Evolutionary conservation across 2,797 vertebrate genomes (phyloP).

Genomic region (Galago senegalensis): DNA sequence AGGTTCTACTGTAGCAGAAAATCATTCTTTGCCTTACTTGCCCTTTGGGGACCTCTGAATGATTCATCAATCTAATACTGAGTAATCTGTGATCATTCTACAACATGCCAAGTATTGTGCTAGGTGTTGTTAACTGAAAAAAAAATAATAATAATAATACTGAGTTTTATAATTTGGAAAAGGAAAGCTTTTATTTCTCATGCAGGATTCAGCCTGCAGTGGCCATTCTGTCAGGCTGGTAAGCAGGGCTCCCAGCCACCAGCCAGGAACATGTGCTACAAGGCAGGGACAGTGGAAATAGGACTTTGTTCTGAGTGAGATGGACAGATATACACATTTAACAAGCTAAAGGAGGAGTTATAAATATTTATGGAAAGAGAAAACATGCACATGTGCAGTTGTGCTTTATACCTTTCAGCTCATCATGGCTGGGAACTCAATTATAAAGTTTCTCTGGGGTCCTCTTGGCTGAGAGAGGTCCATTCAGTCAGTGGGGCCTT

Average conservation of each 20-base stretch:
- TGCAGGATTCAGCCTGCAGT: neutral
- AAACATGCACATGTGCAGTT: neutral
- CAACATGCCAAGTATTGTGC: neutral
- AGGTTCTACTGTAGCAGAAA: neutral
- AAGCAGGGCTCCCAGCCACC: neutral
- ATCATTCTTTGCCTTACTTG: neutral
- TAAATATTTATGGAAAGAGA: neutral
- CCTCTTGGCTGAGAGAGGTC: neutral
- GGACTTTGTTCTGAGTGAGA: neutral
- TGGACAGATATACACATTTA: neutral
- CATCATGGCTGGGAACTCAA: neutral
- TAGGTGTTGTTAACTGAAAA: neutral
- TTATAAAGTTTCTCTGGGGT: neutral
- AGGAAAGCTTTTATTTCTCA: neutral
- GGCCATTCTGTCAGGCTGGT: neutral
- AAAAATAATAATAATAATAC: neutral
- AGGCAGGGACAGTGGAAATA: neutral
- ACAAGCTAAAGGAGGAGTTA: neutral
- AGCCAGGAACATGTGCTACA: neutral
- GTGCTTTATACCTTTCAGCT: neutral
- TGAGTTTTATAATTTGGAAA: neutral
- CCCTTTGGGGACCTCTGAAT: neutral
- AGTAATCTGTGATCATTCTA: neutral
- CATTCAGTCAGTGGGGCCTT: neutral
- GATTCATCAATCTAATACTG: neutral